Base-by-base conservation (phyloP, 2,797 vertebrate genomes). In the Cossypha heuglini region DNA sequence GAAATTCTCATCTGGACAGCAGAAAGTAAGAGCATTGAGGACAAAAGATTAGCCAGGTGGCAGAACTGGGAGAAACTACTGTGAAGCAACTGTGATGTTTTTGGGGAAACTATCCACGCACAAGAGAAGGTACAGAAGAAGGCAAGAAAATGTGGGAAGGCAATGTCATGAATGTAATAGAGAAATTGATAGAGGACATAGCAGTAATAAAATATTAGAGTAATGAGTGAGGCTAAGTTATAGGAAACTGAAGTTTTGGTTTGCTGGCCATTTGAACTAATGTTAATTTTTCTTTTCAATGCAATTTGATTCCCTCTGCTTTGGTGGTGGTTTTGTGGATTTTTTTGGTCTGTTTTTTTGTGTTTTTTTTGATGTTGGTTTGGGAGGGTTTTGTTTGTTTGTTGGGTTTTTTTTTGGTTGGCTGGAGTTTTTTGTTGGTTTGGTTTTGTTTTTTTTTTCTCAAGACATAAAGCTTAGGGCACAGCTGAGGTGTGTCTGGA, bases 361-460 rank as follows among this genome's bases (percentile, higher is more conserved):
- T 40, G 8, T 5, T 4, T 49, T 4, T 16, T 17, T 42, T 37
- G 18, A 8, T 19, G 1, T 33, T 25, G 13, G 1, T 14, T 33
- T 62, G 18, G 17, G 25, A 2, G 1, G 1, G 8, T 33, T 19
- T 16, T 29, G 1, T 33, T 69, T 40, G 4, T 21, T 31, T 10
- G 8, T 31, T 8, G 14, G 4, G 8, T 4, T 73, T 55, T 24
- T 24, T 40, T 40, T 59, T 28, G 3, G 5, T 84, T 66, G 7
- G 2, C 20, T 31, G 20, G 13, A 8, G 1, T 0, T 5, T 57
- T 49, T 43, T 37, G 5, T 10, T 20, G 1, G 3, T 40, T 51
- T 67, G 7, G 4, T 18, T 33, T 43, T 28, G 3, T 9, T 37
- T 22, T 69, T 22, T 69, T 59, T 31, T 63, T 2, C 16, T 12